phyloP scores from a whole-genome alignment of 2,888 invertebrate genomes.

The Pandemis cinnamomeana region DNA sequence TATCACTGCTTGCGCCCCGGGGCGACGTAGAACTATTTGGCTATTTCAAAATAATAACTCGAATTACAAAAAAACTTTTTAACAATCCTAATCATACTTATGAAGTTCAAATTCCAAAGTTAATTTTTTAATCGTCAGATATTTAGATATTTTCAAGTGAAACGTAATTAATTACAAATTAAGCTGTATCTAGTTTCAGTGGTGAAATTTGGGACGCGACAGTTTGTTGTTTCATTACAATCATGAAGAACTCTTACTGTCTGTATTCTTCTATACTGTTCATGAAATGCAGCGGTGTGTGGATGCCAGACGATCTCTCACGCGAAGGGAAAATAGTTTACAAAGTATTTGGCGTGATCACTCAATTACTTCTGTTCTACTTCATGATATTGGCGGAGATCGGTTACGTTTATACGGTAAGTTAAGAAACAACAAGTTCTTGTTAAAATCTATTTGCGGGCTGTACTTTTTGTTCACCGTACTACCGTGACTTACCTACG shows the following conservation, averaged over 20 bases:
- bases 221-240: no score
- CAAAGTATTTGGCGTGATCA: slow-evolving; percentile 23
- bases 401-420: slow-evolving; percentile 42
- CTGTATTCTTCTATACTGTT: slow-evolving; percentile 40
- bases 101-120: not conserved
- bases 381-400: slow-evolving; percentile 44
- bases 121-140: not conserved
- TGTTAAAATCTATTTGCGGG: no score
- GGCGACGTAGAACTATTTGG: no score
- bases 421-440: not conserved
- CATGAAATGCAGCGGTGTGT: slow-evolving; percentile 43
- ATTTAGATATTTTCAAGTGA: not conserved
- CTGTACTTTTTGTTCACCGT: no score
- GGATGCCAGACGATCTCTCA: slow-evolving; percentile 36
- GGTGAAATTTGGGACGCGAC: not conserved
- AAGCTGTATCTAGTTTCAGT: not conserved
- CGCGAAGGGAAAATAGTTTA: slow-evolving; percentile 26
- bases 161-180: not conserved
- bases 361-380: slow-evolving; percentile 39
- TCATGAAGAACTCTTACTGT: slow-evolving; percentile 43
- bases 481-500: no score
- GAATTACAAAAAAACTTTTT: not conserved
- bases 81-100: not conserved
- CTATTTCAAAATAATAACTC: not conserved
- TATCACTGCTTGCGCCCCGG: no score